phyloP scores from a whole-genome alignment of 1,140 invertebrate genomes.

The Heliconius himera region DNA sequence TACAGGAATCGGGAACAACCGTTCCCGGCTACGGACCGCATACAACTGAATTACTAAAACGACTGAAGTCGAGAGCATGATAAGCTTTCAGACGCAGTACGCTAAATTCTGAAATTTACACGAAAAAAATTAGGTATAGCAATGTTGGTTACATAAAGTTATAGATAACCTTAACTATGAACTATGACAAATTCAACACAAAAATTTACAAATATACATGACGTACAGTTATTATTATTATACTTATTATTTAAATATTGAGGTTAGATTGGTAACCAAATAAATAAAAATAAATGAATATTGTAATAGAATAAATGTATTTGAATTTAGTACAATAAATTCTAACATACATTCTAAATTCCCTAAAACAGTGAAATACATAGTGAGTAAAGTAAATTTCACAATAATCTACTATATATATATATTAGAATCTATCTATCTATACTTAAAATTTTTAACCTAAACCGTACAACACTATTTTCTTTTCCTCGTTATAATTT shows the following conservation, averaged over 20 bases:
- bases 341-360: too few relatives aligned
- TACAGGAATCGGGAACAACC: constrained; percentile 44
- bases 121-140: background rate
- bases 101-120: constrained; percentile 18
- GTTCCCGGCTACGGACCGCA: constrained; percentile 44
- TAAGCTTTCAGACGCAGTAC: constrained; percentile 43
- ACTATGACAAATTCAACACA: background rate
- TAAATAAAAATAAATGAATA: too few relatives aligned
- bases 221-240: too few relatives aligned
- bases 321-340: too few relatives aligned
- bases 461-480: background rate
- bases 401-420: background rate
- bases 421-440: background rate
- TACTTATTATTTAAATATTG: too few relatives aligned
- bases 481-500: constrained; percentile 29
- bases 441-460: background rate
- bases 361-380: too few relatives aligned
- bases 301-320: too few relatives aligned
- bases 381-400: too few relatives aligned
- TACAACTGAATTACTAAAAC: constrained; percentile 55
- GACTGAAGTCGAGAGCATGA: constrained; percentile 21
- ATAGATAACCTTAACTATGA: background rate
- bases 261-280: too few relatives aligned
- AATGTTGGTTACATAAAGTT: background rate
- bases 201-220: background rate